phyloP scores from a whole-genome alignment of 2,888 invertebrate species.

The Perdita meconis region DNA sequence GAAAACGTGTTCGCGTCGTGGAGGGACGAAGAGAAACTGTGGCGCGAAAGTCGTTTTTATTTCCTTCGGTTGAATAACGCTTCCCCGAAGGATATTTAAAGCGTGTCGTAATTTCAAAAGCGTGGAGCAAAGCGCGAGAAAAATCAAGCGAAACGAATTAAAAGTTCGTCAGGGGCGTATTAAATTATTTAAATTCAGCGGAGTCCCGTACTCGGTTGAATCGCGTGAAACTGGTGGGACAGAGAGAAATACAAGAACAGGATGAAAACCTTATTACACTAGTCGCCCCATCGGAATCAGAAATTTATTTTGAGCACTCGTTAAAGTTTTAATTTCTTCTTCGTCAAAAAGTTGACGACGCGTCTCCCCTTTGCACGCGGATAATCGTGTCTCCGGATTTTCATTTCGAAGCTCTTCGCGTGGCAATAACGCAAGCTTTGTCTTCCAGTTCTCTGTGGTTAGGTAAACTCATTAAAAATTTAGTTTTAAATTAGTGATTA shows the following conservation, averaged over 20 bases:
- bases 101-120: constrained; percentile 19
- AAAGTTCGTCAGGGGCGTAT: constrained; percentile 36
- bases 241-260: background rate
- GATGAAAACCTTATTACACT: constrained; percentile 31
- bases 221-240: background rate
- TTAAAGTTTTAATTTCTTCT: constrained; percentile 39
- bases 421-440: background rate
- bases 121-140: constrained; percentile 23
- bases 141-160: constrained; percentile 28
- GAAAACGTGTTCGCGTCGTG: constrained; percentile 11
- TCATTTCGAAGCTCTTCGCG: background rate
- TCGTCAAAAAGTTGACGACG: constrained; percentile 18
- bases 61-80: constrained; percentile 19
- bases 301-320: constrained; percentile 28
- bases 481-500: too few species aligned
- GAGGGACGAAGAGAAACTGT: constrained; percentile 13
- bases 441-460: background rate
- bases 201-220: constrained; percentile 19
- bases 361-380: background rate
- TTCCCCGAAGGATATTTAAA: constrained; percentile 28
- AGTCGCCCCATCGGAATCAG: constrained; percentile 23
- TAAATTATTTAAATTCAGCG: constrained; percentile 39
- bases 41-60: constrained; percentile 9
- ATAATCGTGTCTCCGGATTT: background rate
- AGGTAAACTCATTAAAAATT: too few species aligned